Evolutionary conservation across 1,140 invertebrate genomes (phyloP), one percentile per base, ranked within the genome.

Genomic region (Medauroidea extradentata): DNA sequence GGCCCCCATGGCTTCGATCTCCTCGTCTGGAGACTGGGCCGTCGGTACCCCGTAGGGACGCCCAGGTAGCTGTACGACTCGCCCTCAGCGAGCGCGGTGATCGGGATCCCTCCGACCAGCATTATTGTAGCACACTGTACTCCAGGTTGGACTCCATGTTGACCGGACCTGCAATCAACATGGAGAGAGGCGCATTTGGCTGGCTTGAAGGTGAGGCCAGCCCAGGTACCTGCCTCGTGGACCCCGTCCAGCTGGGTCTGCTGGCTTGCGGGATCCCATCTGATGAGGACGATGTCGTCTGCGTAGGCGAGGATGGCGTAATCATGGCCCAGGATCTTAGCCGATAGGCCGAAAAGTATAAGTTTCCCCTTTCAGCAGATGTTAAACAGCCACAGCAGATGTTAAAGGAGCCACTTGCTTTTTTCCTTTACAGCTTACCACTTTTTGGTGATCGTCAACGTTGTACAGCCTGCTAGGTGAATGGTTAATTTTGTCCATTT

Each of bases 231-330:
- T 2, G 42, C 11, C 7, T 14, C 16, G 11, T 2, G 4, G 0
- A 49, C 18, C 4, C 8, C 19, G 24, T 55, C 41, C 8, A 63
- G 1, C 2, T 14, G 18, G 9, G n/a, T 4, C 18, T 63, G 61
- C 5, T 60, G 58, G 2, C n/a, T 39, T 13, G 39, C 11, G 9
- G 11, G 29, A 9, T 14, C 14, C 7, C 5, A 16, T 1, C 8
- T 49, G 1, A 64, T 53, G 2, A 65, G 54, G 11, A 49, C 46
- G 7, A 65, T 39, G 54, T 65, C 64, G 44, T 65, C 64, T 13
- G 64, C n/a, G n/a, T n/a, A 34, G 11, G 29, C 29, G 5, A 34
- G 11, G 29, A 34, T 11, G 5, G 29, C 11, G 29, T 34, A 34
- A 11, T 7, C 5, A 4, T 34, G 29, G 5, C 29, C 29, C 29